Conservation (phyloP, 2,797 vertebrate species). For the Sciaenops ocellatus region DNA sequence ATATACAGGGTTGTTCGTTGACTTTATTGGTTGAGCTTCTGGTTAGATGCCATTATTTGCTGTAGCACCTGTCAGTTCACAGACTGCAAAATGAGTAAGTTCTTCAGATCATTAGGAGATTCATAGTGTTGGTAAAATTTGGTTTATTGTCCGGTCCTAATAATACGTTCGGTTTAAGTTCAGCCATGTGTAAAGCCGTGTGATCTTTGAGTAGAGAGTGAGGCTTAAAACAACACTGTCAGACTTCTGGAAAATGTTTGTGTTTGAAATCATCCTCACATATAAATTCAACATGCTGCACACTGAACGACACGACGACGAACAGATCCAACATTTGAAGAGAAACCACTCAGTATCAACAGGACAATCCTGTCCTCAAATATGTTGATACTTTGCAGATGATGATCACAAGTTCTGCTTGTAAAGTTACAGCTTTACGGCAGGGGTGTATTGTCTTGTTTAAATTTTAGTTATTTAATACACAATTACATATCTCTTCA, state of each 20-base stretch:
- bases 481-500: background rate
- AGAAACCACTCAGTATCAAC: background rate
- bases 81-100: background rate
- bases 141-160: background rate
- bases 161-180: background rate
- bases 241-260: background rate
- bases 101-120: background rate
- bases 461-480: background rate
- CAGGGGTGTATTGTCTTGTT: background rate
- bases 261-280: conserved; percentile 2
- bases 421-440: background rate
- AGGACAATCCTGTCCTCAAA: background rate
- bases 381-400: conserved; percentile 6
- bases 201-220: background rate
- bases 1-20: too few relatives aligned
- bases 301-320: background rate
- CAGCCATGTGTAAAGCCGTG: background rate
- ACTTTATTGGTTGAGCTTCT: background rate
- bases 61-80: too few relatives aligned
- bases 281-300: conserved; percentile 15
- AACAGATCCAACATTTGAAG: background rate
- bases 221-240: background rate
- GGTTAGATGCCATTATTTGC: background rate
- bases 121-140: background rate
- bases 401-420: background rate